Percentiles rank a stretch among this genome's conserved stretches.
Conservation (phyloP, 2,888 invertebrate species). For the Itoplectis maculator region DNA sequence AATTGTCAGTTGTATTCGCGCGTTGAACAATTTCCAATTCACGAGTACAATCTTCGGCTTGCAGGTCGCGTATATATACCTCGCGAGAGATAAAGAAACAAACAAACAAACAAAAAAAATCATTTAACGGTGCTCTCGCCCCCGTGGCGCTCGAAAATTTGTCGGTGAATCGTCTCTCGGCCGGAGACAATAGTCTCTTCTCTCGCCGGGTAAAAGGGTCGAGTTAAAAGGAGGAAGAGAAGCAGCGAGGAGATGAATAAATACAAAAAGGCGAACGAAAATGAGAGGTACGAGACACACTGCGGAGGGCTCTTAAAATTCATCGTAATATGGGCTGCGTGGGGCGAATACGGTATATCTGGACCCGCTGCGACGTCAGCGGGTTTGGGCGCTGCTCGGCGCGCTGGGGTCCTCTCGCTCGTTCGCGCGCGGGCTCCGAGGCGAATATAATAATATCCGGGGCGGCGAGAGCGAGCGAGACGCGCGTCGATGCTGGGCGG, state of each 20-base stretch:
- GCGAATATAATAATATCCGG: conserved; percentile 14
- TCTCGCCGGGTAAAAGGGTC: conserved; percentile 1
- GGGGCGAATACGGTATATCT: conserved; percentile 29
- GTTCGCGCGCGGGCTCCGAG: conserved; percentile 32
- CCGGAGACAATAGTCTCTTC: conserved; percentile 10
- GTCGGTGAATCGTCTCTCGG: conserved; percentile 2
- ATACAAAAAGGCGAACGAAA: background rate
- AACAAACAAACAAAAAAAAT: background rate
- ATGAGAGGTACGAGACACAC: conserved; percentile 14
- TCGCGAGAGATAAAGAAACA: background rate
- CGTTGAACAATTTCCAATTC: too few species aligned
- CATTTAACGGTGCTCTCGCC: background rate
- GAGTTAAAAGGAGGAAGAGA: conserved; percentile 18
- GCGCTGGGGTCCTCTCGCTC: conserved; percentile 29
- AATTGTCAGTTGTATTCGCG: too few species aligned
- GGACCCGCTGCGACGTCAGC: conserved; percentile 51
- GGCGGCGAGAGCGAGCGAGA: background rate
- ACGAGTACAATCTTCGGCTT: too few species aligned
- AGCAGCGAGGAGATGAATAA: conserved; percentile 8
- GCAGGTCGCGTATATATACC: too few species aligned
- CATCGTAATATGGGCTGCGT: conserved; percentile 43
- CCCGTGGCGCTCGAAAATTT: background rate
- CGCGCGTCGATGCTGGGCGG: too few species aligned
- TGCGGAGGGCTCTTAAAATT: conserved; percentile 60
- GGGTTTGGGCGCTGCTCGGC: conserved; percentile 44